Percentiles rank a stretch among this genome's conserved stretches.
Evolutionary conservation across 2,888 invertebrate genomes (phyloP).

Genomic region (Pristionchus fissidentatus): DNA sequence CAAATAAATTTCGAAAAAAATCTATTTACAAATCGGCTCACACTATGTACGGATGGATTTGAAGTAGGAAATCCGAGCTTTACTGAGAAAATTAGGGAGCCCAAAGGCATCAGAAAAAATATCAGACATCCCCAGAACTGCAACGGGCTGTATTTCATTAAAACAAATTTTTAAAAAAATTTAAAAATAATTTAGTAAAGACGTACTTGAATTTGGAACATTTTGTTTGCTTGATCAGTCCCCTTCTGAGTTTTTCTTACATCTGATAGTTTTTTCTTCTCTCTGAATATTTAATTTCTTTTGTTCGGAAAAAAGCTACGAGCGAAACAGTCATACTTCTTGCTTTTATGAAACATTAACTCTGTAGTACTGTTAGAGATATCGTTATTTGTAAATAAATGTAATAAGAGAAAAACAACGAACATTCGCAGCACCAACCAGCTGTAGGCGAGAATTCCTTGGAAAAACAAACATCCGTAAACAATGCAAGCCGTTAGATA

Average conservation of each 20-base stretch:
- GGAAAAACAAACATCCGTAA: background rate
- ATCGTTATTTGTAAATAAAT: background rate
- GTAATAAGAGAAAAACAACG: background rate
- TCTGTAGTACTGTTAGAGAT: too few species aligned
- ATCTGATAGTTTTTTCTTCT: background rate
- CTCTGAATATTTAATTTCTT: background rate
- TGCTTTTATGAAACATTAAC: too few species aligned
- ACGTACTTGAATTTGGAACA: background rate
- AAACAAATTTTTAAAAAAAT: background rate
- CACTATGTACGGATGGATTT: background rate
- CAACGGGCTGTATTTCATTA: background rate
- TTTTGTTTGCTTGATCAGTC: background rate
- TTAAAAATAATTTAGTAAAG: too few species aligned
- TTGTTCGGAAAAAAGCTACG: background rate
- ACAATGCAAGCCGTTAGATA: background rate
- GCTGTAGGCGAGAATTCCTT: conserved; percentile 24
- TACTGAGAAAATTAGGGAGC: background rate
- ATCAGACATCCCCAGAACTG: background rate
- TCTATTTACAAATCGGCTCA: background rate
- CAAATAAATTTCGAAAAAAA: too few species aligned
- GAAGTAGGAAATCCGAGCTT: background rate
- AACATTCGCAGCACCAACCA: background rate
- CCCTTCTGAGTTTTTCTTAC: background rate
- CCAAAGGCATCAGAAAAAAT: background rate
- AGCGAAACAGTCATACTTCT: too few species aligned